Conservation (phyloP, 1,140 invertebrate species). For the Bombus superbus region DNA sequence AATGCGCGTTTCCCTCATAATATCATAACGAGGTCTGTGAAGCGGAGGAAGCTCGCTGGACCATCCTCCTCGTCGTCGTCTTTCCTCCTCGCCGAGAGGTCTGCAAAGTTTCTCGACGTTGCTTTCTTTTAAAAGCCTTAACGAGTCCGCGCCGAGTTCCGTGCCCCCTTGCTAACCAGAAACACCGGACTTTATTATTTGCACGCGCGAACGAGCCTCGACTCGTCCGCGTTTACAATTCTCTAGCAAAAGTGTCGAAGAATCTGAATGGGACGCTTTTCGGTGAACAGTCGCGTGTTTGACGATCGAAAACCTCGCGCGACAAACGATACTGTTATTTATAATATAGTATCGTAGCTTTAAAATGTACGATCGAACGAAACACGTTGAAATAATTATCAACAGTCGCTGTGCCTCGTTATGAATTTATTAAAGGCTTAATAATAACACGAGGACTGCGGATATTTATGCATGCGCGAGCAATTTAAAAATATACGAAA, state of each 20-base stretch:
- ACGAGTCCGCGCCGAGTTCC: conserved; percentile 48
- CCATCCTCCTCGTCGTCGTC: conserved; percentile 13
- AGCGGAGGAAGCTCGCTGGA: conserved; percentile 26
- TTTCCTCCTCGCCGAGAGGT: conserved; percentile 37
- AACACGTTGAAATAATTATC: too few species aligned
- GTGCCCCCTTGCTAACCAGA: conserved; percentile 39
- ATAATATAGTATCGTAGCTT: too few species aligned
- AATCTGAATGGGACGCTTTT: background rate
- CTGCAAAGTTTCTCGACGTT: conserved; percentile 54
- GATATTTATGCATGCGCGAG: too few species aligned
- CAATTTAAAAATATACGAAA: too few species aligned
- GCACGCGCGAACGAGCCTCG: background rate
- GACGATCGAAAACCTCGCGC: background rate
- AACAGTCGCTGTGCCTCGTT: too few species aligned
- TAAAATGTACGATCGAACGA: too few species aligned
- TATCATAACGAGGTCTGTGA: conserved; percentile 64
- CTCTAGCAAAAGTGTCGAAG: background rate
- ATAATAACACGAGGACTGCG: too few species aligned
- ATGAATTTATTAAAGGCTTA: too few species aligned
- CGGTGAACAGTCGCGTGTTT: background rate
- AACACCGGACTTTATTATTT: conserved; percentile 63
- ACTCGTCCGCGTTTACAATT: too few species aligned
- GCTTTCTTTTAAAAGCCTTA: conserved; percentile 64
- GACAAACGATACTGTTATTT: too few species aligned
- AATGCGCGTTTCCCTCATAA: conserved; percentile 63